Base-by-base conservation (phyloP, 2,797 vertebrate species). In the Toxotes lorentzi region DNA sequence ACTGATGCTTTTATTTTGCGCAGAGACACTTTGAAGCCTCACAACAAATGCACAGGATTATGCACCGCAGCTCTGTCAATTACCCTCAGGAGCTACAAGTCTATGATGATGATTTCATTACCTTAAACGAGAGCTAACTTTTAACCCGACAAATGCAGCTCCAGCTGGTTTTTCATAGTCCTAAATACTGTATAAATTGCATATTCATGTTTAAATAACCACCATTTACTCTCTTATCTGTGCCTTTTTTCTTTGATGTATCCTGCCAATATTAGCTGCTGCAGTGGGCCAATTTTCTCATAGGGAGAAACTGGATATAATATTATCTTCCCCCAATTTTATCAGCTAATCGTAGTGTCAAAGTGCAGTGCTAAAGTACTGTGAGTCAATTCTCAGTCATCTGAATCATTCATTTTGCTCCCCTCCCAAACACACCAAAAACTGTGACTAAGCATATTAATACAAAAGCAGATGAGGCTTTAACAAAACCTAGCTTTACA, bases 241-340 rank as follows among this genome's bases (percentile, higher is more conserved):
- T 24, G 45, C n/a, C 19, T 61, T 45, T 30, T 23, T 34, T 40
- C 35, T 73, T 74, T 79, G 40, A 73, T 72, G 70, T 58, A 45
- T 40, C 11, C 5, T 53, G 64, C 59, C 48, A 77, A 83, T 65
- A 66, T 73, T 64, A 70, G 2, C 77, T 38, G 24, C 63, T 62
- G 66, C 66, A 78, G 70, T 79, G 70, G 48, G 50, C 65, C 61
- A 62, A 74, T 84, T 80, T 76, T 1, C 35, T 56, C 38, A 43
- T 34, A 17, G 74, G 58, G 1, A 70, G 40, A 54, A 80, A 69
- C 45, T 17, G 5, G 64, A 79, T 63, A 71, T 59, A 64, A 63
- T 65, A 70, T 45, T 56, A 58, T 77, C 57, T 63, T 62, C 35
- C n/a, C 56, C 72, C 47, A 73, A 27, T 78, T 81, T 77, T 56